A percentile compares a stretch with the other conserved stretches of the same genome.
Conservation (phyloP, 2,797 vertebrate genomes). For the Pseudochirops corinnae region DNA sequence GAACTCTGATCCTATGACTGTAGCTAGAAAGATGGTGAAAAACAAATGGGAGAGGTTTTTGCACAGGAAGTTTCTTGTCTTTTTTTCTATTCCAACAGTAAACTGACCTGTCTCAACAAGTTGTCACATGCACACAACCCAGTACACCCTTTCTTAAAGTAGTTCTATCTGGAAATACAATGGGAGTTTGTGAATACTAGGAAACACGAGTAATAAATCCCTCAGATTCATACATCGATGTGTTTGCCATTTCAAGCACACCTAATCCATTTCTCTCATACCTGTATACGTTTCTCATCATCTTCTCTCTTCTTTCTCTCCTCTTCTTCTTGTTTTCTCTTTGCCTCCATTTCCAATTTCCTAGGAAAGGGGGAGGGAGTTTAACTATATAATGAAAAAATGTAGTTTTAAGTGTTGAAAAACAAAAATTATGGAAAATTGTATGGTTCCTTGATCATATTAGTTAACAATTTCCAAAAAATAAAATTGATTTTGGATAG, state of each 20-base stretch:
- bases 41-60: background rate
- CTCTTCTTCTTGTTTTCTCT: constrained; percentile 96
- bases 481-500: constrained; percentile 41
- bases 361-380: constrained; percentile 80
- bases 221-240: background rate
- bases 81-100: background rate
- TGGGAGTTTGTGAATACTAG: background rate
- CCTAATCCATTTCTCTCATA: background rate
- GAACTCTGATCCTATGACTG: background rate
- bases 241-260: background rate
- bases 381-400: constrained; percentile 48
- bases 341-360: constrained; percentile 96
- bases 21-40: background rate
- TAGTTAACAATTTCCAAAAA: background rate
- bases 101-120: background rate
- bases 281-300: constrained; percentile 94
- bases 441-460: background rate
- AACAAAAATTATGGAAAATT: constrained; percentile 38
- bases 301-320: constrained; percentile 95
- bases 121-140: background rate
- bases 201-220: background rate
- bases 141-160: background rate
- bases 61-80: background rate
- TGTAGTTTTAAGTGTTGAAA: constrained; percentile 36
- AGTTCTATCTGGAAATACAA: background rate